A percentile compares a stretch with the other conserved stretches of the same genome.
These are phyloP conservation scores for Girardia tigrina DNA, from an alignment of 2,888 invertebrate genomes.

Conservation along the genomic window DNA sequence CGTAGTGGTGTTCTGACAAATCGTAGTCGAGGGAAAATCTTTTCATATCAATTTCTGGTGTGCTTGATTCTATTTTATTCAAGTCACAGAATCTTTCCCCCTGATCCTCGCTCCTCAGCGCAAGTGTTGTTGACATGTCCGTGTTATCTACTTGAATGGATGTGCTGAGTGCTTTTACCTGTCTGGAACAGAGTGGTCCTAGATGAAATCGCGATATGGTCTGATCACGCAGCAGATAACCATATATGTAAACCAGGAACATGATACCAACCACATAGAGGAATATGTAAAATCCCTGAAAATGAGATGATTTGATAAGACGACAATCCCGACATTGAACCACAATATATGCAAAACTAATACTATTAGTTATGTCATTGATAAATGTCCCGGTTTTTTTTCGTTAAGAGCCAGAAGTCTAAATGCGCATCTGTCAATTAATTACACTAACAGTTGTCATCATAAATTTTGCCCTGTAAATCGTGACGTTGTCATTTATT, in stretches of 20 bases:
- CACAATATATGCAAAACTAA: background rate
- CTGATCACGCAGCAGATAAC: conserved; percentile 40
- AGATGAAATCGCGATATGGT: conserved; percentile 15
- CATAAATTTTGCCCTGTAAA: background rate
- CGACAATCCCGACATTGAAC: background rate
- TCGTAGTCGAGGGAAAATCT: conserved; percentile 11
- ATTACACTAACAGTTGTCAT: conserved; percentile 18
- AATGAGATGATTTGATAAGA: conserved; percentile 11
- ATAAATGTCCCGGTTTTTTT: background rate
- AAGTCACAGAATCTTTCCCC: background rate
- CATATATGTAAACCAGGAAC: conserved; percentile 44
- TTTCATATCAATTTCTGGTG: background rate
- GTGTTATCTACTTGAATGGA: background rate
- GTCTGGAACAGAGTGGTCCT: conserved; percentile 19
- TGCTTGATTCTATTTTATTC: conserved; percentile 9
- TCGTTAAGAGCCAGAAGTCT: background rate
- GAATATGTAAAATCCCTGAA: conserved; percentile 46
- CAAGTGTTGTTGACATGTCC: background rate
- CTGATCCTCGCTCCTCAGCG: background rate
- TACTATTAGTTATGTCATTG: background rate
- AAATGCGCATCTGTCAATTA: conserved; percentile 1
- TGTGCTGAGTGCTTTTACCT: conserved; percentile 20
- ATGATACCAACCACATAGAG: conserved; percentile 42
- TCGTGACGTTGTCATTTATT: conserved; percentile 20
- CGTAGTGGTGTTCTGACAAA: background rate